Base-by-base conservation (phyloP, 2,113 vertebrate species). In the Rostratula benghalensis region DNA sequence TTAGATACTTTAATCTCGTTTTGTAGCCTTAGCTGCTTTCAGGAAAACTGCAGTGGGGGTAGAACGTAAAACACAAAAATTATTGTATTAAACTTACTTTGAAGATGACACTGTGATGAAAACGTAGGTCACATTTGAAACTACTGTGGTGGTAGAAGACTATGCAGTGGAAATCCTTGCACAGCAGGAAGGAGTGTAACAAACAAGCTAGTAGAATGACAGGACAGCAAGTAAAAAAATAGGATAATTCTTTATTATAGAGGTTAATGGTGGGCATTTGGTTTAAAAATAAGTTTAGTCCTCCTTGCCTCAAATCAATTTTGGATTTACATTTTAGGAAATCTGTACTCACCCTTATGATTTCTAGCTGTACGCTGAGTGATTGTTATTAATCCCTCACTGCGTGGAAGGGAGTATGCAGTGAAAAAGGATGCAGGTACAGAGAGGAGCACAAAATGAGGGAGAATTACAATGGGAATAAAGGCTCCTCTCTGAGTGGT, bases 1-100 rank as follows among this genome's bases (percentile, higher is more conserved):
- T 98, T 43, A 98, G 33, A 75, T 70, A 33, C 17, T 46, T 84
- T 27, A 23, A 6, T 76, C 41, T 46, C 37, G 14, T 61, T 94
- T 74, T 57, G 22, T 30, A 57, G 51, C 28, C 15, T 71, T 83
- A 43, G 5, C 45, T 57, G 11, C 33, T 88, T 90, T 71, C 50
- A 70, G 46, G 10, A 83, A 84, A 84, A 57, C 9, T 45, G 10
- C 37, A 23, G 48, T 46, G 10, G 33, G 27, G 19, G 2, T 74
- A 64, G 70, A 90, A 67, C 18, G 93, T 81, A 8, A 0, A 80
- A 22, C 11, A 33, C 10, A 70, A 56, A 11, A 88, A 67, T 51
- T 73, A 43, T 3, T 83, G 25, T 14, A 35, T 80, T 74, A 61
- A 67, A 43, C n/a, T 59, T 87, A 30, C 2, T 65, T 90, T 37